Percentiles rank a stretch among this genome's conserved stretches.
These are phyloP conservation scores for Characodon lateralis DNA, from an alignment of 2,797 vertebrate genomes.

Conservation along the genomic window DNA sequence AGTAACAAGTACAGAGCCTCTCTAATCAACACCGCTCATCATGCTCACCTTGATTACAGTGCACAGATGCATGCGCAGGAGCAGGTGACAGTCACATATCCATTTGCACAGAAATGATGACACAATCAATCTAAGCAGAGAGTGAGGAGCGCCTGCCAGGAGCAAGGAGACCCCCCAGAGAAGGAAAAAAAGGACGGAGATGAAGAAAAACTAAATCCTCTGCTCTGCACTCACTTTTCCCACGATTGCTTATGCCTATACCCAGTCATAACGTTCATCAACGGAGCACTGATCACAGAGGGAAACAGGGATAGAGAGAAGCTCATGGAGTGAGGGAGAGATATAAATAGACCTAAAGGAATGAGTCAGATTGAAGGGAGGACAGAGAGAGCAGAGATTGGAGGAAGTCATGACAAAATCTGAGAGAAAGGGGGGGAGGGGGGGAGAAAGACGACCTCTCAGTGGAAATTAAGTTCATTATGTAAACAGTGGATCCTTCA, in stretches of 20 bases:
- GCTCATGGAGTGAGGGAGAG: conserved; percentile 38
- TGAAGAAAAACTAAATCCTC: conserved; percentile 55
- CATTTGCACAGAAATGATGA: conserved; percentile 36
- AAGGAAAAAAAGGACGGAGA: conserved; percentile 31
- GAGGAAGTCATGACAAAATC: conserved; percentile 50
- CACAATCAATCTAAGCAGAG: conserved; percentile 46
- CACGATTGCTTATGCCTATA: conserved; percentile 59
- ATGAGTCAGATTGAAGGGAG: conserved; percentile 78
- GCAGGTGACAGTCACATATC: conserved; percentile 24
- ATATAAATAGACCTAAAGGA: conserved; percentile 79
- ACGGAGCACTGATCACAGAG: conserved; percentile 66
- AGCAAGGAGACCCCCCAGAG: conserved; percentile 32
- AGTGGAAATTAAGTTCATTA: conserved; percentile 71
- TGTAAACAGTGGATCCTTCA: conserved; percentile 66
- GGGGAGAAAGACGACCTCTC: conserved; percentile 59
- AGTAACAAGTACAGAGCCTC: conserved; percentile 7
- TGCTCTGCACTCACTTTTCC: conserved; percentile 52
- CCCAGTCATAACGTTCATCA: conserved; percentile 72
- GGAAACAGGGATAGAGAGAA: conserved; percentile 40
- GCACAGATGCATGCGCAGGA: conserved; percentile 29
- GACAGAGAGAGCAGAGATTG: conserved; percentile 43
- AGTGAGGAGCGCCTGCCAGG: conserved; percentile 32
- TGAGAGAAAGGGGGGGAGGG: conserved; percentile 22
- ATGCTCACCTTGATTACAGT: conserved; percentile 24
- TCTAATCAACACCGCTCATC: conserved; percentile 16